Evolutionary conservation across 1,140 invertebrate species (phyloP).

Genomic region (Apis dorsata): DNA sequence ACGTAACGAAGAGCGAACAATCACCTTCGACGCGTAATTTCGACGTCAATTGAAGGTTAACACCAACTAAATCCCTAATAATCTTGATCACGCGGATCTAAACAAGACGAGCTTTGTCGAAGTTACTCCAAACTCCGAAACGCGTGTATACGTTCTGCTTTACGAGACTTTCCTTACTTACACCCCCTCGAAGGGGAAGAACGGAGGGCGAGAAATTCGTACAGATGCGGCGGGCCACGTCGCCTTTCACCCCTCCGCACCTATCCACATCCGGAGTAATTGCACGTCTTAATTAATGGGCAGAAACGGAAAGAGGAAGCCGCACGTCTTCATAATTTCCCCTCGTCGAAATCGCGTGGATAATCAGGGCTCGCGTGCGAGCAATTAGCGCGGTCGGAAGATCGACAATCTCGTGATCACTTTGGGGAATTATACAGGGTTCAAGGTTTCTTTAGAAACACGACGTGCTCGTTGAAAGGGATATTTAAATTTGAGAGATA

Average conservation of each 20-base stretch:
- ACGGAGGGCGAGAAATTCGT: background rate
- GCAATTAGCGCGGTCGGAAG: background rate
- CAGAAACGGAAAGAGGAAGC: slow-evolving; percentile 12
- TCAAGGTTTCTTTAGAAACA: background rate
- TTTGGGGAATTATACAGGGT: background rate
- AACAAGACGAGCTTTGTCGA: background rate
- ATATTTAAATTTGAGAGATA: background rate
- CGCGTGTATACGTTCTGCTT: slow-evolving; percentile 16
- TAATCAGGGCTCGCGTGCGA: slow-evolving; percentile 30
- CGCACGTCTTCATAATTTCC: slow-evolving; percentile 35
- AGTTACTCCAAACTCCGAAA: background rate
- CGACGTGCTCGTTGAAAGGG: background rate
- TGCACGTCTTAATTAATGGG: slow-evolving; percentile 38
- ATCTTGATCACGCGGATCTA: background rate
- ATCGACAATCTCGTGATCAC: background rate
- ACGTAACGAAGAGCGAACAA: too few species aligned
- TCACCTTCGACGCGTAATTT: too few species aligned
- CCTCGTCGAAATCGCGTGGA: background rate
- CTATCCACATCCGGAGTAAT: slow-evolving; percentile 14
- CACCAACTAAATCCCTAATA: background rate
- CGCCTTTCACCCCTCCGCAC: background rate
- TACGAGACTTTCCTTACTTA: background rate
- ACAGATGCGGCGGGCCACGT: background rate
- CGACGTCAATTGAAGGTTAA: too few species aligned
- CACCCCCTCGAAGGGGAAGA: background rate